Conservation (phyloP, 2,797 vertebrate species). For the Gastrophryne carolinensis region DNA sequence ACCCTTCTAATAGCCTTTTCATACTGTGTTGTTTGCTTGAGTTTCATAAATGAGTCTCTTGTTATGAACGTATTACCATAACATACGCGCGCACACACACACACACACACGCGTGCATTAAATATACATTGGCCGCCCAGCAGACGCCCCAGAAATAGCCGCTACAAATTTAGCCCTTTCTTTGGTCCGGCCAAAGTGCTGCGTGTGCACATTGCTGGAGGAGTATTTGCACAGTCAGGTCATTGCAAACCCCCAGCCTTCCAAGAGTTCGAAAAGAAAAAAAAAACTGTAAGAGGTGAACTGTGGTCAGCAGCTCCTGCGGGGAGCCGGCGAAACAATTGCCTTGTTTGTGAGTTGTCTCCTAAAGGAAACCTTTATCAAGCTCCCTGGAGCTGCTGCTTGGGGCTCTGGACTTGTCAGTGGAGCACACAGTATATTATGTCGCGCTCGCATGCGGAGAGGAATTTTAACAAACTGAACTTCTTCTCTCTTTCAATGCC, state of each 20-base stretch:
- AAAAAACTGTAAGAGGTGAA: slow-evolving; percentile 11
- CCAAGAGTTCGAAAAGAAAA: slow-evolving; percentile 27
- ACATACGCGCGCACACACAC: too few species aligned
- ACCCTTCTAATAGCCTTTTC: background rate
- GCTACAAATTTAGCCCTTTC: slow-evolving; percentile 35
- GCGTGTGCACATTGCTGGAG: slow-evolving; percentile 37
- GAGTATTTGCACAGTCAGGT: slow-evolving; percentile 48
- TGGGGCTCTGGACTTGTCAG: slow-evolving; percentile 2
- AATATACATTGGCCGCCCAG: slow-evolving; percentile 9
- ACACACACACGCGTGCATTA: background rate
- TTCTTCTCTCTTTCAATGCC: slow-evolving; percentile 13
- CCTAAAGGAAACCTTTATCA: slow-evolving; percentile 30
- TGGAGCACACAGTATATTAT: slow-evolving; percentile 2
- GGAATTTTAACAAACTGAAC: slow-evolving; percentile 17
- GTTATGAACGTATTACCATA: slow-evolving; percentile 1
- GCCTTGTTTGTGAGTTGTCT: slow-evolving; percentile 34
- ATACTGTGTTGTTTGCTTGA: background rate
- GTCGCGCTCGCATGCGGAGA: slow-evolving; percentile 11
- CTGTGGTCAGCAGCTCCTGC: slow-evolving; percentile 29
- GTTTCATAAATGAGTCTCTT: background rate
- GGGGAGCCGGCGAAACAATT: slow-evolving; percentile 25
- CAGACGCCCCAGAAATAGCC: slow-evolving; percentile 34
- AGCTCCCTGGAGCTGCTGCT: slow-evolving; percentile 7
- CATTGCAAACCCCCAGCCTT: slow-evolving; percentile 37
- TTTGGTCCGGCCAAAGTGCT: slow-evolving; percentile 37